These are phyloP conservation scores for Oncorhynchus tshawytscha DNA, from an alignment of 2,113 vertebrate genomes.

Conservation along the genomic window DNA sequence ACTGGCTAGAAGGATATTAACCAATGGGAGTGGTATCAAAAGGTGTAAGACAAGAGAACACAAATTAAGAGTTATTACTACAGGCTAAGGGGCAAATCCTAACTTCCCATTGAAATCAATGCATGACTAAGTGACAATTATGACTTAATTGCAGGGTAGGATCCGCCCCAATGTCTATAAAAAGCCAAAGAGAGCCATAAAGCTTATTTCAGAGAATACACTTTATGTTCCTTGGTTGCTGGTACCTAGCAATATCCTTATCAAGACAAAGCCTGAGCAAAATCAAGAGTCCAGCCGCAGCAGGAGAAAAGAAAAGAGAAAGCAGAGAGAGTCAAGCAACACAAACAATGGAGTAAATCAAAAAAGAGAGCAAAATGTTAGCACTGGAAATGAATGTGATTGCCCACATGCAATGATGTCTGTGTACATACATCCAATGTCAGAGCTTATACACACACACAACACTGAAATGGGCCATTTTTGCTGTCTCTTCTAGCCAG, in stretches of 20 bases:
- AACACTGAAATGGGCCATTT: background rate
- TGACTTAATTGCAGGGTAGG: background rate
- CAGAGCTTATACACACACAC: background rate
- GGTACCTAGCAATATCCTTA: conserved; percentile 99
- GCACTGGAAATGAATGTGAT: conserved; percentile 47
- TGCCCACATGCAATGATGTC: conserved; percentile 36
- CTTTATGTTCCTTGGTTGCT: conserved; percentile 74
- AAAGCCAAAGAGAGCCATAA: conserved; percentile 64
- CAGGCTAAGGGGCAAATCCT: background rate
- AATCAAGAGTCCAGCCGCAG: conserved; percentile 81
- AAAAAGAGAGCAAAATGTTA: conserved; percentile 28
- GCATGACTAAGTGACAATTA: background rate
- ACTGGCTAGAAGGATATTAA: background rate
- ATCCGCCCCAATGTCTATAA: conserved; percentile 6
- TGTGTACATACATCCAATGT: conserved; percentile 4
- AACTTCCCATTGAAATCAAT: background rate
- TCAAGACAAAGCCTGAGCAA: conserved; percentile 96
- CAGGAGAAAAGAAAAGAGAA: conserved; percentile 64
- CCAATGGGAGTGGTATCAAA: conserved; percentile 1
- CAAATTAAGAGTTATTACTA: conserved; percentile 1
- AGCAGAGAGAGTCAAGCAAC: conserved; percentile 64
- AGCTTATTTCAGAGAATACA: conserved; percentile 69
- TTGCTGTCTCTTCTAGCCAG: background rate
- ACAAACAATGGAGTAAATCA: conserved; percentile 59
- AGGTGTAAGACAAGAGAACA: conserved; percentile 26